These are phyloP conservation scores for Phylloscopus whistleri DNA, from an alignment of 2,113 vertebrate genomes.

Conservation along the genomic window DNA sequence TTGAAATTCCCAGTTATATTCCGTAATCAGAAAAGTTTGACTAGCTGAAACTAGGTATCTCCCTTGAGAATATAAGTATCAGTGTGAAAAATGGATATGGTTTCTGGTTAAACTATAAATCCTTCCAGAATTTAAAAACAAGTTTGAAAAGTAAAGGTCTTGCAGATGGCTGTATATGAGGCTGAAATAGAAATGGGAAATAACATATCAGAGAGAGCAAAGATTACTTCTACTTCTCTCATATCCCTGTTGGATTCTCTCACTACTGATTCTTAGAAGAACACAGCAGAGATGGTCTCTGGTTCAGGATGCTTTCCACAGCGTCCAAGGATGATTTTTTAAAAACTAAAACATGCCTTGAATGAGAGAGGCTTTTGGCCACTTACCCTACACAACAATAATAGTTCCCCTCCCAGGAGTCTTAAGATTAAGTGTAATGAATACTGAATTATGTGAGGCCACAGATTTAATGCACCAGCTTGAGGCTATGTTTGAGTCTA, in stretches of 20 bases:
- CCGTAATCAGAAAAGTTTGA: background rate
- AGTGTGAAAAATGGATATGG: background rate
- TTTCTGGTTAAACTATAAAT: slow-evolving; percentile 12
- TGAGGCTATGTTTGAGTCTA: background rate
- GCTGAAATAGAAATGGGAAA: background rate
- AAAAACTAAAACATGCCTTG: background rate
- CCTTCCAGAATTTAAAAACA: background rate
- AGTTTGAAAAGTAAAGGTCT: background rate
- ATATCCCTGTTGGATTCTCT: background rate
- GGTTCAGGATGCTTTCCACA: background rate
- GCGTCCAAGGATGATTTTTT: background rate
- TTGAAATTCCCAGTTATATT: background rate
- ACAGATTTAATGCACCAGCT: background rate
- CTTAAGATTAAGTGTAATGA: background rate
- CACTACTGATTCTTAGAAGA: background rate
- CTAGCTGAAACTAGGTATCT: background rate
- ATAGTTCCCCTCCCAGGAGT: background rate
- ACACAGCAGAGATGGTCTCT: background rate
- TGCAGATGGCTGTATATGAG: background rate
- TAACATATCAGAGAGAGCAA: background rate
- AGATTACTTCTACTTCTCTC: background rate
- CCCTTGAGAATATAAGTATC: background rate
- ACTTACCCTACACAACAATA: background rate
- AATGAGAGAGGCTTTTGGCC: background rate
- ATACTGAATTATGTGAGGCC: background rate